Conservation (phyloP, 2,113 vertebrate genomes). For the Gambusia affinis region DNA sequence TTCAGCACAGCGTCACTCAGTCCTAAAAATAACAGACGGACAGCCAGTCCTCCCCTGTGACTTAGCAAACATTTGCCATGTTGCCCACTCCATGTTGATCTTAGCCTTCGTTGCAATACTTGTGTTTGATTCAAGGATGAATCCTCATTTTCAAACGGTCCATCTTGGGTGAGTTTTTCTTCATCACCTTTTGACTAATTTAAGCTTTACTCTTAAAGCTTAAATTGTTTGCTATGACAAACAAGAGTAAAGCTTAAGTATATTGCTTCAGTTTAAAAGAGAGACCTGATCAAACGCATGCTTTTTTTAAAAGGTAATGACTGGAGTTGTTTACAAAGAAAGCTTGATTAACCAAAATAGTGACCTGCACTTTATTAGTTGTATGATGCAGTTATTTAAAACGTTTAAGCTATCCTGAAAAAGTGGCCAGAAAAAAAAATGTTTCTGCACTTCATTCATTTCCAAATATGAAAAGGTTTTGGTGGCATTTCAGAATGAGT, state of each 20-base stretch:
- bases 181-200: constrained; percentile 18
- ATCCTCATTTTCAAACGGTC: constrained; percentile 37
- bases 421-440: neutral
- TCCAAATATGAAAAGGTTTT: neutral
- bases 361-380: neutral
- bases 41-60: constrained; percentile 65
- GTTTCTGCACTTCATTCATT: neutral
- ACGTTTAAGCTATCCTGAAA: neutral
- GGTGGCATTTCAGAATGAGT: neutral
- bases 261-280: neutral
- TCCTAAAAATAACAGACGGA: constrained; percentile 78
- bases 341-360: neutral
- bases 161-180: constrained; percentile 66
- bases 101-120: constrained; percentile 27
- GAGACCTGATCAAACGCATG: neutral
- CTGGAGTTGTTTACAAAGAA: neutral
- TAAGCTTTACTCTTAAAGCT: constrained; percentile 21
- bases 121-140: constrained; percentile 59
- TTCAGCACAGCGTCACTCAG: constrained; percentile 56
- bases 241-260: neutral
- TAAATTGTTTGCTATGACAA: neutral
- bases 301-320: neutral
- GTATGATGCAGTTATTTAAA: neutral
- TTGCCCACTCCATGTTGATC: constrained; percentile 51
- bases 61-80: constrained; percentile 57